A percentile compares a stretch with the other conserved stretches of the same genome.
Evolutionary conservation across 2,797 vertebrate species (phyloP).

Genomic region (Catharus ustulatus): DNA sequence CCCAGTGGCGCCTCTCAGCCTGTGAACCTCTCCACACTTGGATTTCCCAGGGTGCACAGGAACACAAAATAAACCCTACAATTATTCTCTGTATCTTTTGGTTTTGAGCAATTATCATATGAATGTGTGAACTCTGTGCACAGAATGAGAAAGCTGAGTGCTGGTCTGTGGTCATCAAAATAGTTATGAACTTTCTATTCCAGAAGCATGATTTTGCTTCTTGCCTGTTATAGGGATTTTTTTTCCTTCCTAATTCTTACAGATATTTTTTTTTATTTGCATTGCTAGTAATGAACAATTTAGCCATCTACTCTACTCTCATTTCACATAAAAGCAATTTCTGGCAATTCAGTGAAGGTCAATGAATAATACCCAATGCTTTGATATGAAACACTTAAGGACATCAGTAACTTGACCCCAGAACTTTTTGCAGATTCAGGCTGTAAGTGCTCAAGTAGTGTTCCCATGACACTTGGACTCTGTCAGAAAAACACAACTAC

Average conservation of each 20-base stretch:
- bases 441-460: conserved; percentile 5
- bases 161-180: conserved; percentile 9
- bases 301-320: conserved; percentile 10
- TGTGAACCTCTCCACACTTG: conserved; percentile 14
- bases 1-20: background rate
- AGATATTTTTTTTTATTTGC: background rate
- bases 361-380: conserved; percentile 29
- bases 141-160: background rate
- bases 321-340: conserved; percentile 51
- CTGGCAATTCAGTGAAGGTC: conserved; percentile 30
- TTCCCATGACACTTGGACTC: conserved; percentile 5
- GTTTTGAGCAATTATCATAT: conserved; percentile 51
- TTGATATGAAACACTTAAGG: conserved; percentile 38
- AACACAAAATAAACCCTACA: conserved; percentile 34
- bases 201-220: background rate
- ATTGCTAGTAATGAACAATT: conserved; percentile 17
- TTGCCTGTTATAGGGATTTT: background rate
- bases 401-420: conserved; percentile 26
- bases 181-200: background rate
- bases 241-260: background rate
- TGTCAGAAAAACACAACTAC: background rate
- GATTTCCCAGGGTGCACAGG: conserved; percentile 32
- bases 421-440: conserved; percentile 32
- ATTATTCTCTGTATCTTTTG: conserved; percentile 46
- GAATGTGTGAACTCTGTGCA: conserved; percentile 29